phyloP scores from a whole-genome alignment of 2,888 invertebrate species.

The Philopedon plagiatum region DNA sequence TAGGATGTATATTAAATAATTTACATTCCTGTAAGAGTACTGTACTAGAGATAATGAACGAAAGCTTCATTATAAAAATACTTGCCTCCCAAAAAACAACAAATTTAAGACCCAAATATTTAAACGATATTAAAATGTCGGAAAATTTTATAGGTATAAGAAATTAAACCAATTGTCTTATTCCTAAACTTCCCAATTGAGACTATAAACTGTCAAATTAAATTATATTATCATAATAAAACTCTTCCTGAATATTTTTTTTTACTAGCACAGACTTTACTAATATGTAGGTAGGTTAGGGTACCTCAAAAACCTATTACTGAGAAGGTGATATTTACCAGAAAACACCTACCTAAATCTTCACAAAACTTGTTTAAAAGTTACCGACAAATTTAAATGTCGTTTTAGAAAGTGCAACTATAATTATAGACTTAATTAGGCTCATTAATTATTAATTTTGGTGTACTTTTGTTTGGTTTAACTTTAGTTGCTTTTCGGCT shows the following conservation, averaged over 20 bases:
- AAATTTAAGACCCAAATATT: too few relatives aligned
- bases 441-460: constrained; percentile 22
- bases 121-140: too few relatives aligned
- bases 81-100: too few relatives aligned
- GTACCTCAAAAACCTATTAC: neutral
- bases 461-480: neutral
- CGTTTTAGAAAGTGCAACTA: constrained; percentile 24
- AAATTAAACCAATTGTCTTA: too few relatives aligned
- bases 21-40: neutral
- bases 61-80: too few relatives aligned
- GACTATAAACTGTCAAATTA: too few relatives aligned
- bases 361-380: neutral
- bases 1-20: neutral
- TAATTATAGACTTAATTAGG: constrained; percentile 16
- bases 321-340: neutral
- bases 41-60: neutral
- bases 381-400: constrained; percentile 17
- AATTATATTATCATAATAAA: too few relatives aligned
- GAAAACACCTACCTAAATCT: neutral
- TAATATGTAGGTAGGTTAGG: neutral
- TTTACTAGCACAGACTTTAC: too few relatives aligned
- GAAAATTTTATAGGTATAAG: too few relatives aligned
- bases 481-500: neutral
- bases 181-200: too few relatives aligned
- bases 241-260: too few relatives aligned